These are phyloP conservation scores for Hydriomena furcata DNA, from an alignment of 2,888 invertebrate genomes.

Conservation along the genomic window DNA sequence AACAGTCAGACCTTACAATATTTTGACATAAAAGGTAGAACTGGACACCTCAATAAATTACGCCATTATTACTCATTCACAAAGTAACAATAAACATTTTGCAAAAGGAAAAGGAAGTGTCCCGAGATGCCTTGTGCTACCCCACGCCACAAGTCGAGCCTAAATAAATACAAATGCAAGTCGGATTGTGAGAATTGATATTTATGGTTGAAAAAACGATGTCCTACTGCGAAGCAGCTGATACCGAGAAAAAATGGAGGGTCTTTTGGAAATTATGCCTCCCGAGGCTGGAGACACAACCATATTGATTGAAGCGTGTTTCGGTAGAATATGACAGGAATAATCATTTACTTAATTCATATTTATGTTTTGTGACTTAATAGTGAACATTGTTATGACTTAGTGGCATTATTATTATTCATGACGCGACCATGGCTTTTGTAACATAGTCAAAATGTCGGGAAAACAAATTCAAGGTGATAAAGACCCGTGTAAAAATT, in stretches of 20 bases:
- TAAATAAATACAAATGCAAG: constrained; percentile 80
- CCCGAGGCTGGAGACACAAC: constrained; percentile 43
- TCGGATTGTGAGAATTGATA: constrained; percentile 78
- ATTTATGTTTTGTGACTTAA: constrained; percentile 17
- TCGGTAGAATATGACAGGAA: constrained; percentile 42
- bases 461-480: too few relatives aligned
- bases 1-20: constrained; percentile 28
- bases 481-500: too few relatives aligned
- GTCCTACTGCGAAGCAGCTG: constrained; percentile 70
- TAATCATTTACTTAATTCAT: constrained; percentile 40
- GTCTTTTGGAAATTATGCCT: constrained; percentile 51
- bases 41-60: constrained; percentile 40
- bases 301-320: constrained; percentile 42
- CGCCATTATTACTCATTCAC: constrained; percentile 53
- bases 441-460: too few relatives aligned
- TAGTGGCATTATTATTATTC: too few relatives aligned
- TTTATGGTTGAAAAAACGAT: constrained; percentile 76
- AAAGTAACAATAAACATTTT: constrained; percentile 53
- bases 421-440: too few relatives aligned
- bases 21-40: constrained; percentile 35
- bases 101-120: constrained; percentile 63
- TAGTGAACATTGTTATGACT: not conserved
- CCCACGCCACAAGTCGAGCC: constrained; percentile 58
- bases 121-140: constrained; percentile 53
- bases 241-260: constrained; percentile 53